Base-by-base conservation (phyloP, 2,113 vertebrate genomes). In the Neodon shergylaensis region DNA sequence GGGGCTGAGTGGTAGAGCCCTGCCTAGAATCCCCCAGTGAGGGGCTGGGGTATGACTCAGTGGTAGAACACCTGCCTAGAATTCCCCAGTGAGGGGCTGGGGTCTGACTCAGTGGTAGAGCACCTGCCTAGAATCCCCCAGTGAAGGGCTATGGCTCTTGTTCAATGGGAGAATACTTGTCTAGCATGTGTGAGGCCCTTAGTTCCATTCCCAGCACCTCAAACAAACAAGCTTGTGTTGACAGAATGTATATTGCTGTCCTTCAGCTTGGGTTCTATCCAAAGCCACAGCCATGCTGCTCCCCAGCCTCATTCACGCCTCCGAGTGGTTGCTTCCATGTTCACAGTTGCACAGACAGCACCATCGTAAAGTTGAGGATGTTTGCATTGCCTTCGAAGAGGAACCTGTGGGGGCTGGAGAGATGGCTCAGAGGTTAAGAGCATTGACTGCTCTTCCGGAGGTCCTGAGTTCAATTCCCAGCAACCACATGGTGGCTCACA, bases 221-320 rank as follows among this genome's bases (percentile, higher is more conserved):
- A 44, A 31, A 10, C 58, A 42, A 66, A 63, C 49, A 42, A 39
- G 24, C 49, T 31, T 58, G 70, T 73, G 14, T 74, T 19, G 39
- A 1, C 76, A 44, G 79, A 36, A 39, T n/a, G 9, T 7, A 2
- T 21, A 19, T 0, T 44, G 76, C 21, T 1, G 13, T 22, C 47
- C 22, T 21, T 42, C 12, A n/a, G 19, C 66, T 8, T 4, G 12
- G 9, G 0, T 16, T 31, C n/a, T 72, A 24, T 42, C 42, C 7
- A 2, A 2, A 16, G 24, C 39, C 1, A 0, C 42, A 3, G 72
- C 10, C 0, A 5, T 3, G 1, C 2, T 31, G 47, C 52, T 58
- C 5, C 44, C 61, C 5, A 19, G 42, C 26, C 66, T 73, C 28
- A 8, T 66, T 6, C 42, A 11, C 0, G 9, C 61, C 42, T 47